These are phyloP conservation scores for Euproctis similis DNA, from an alignment of 2,888 invertebrate species.

Conservation along the genomic window DNA sequence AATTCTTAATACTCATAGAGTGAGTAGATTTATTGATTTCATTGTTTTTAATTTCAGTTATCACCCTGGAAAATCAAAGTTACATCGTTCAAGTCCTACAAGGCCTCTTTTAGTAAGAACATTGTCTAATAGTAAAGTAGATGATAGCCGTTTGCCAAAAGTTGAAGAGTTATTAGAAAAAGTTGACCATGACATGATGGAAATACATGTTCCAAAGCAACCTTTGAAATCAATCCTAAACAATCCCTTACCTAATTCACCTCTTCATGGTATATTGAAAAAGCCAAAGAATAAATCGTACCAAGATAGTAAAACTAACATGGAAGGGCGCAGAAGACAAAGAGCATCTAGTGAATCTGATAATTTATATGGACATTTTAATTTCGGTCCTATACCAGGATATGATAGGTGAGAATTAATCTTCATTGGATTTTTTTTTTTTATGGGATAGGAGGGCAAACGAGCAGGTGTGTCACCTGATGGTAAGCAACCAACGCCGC, in stretches of 20 bases:
- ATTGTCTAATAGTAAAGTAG: slow-evolving; percentile 57
- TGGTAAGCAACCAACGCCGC: too few species aligned
- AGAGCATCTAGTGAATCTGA: slow-evolving; percentile 70
- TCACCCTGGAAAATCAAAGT: slow-evolving; percentile 53
- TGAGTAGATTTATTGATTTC: neutral
- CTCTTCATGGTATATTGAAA: slow-evolving; percentile 59
- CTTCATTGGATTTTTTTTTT: too few species aligned
- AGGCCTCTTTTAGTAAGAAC: slow-evolving; percentile 56
- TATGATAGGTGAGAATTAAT: slow-evolving; percentile 65
- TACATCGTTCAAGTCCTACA: slow-evolving; percentile 49
- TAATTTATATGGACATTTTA: slow-evolving; percentile 49
- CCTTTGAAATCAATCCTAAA: slow-evolving; percentile 69
- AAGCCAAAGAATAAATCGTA: slow-evolving; percentile 55
- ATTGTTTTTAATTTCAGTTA: slow-evolving; percentile 34
- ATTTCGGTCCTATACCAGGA: slow-evolving; percentile 45
- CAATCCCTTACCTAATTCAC: slow-evolving; percentile 53
- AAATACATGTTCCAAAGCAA: slow-evolving; percentile 50
- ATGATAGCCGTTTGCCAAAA: slow-evolving; percentile 58
- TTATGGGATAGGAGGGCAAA: too few species aligned
- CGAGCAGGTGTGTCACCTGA: too few species aligned
- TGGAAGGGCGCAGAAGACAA: slow-evolving; percentile 62
- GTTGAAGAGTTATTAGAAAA: slow-evolving; percentile 66
- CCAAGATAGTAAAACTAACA: slow-evolving; percentile 38
- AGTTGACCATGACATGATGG: slow-evolving; percentile 62
- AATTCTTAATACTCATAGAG: too few species aligned